phyloP scores from a whole-genome alignment of 2,113 vertebrate genomes.

The Rhagologus leucostigma region DNA sequence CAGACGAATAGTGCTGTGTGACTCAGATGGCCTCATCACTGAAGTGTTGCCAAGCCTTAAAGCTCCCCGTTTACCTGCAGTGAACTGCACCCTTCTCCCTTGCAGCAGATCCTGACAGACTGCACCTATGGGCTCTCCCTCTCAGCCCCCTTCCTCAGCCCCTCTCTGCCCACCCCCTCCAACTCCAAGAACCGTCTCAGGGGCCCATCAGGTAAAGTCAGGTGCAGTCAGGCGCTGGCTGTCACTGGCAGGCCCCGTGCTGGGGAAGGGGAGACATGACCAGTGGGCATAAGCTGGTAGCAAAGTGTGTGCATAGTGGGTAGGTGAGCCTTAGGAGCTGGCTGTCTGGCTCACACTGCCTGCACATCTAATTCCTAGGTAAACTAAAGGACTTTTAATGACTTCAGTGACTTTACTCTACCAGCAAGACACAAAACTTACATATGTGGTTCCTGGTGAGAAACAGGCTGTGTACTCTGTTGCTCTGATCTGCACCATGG shows the following conservation, averaged over 20 bases:
- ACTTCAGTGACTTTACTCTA: not conserved
- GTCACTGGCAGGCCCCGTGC: accelerated
- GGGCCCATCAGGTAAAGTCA: not conserved
- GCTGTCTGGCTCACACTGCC: not conserved
- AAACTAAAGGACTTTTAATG: not conserved
- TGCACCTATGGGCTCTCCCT: not conserved
- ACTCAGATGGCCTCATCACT: not conserved
- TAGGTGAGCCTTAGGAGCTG: not conserved
- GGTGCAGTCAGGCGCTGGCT: not conserved
- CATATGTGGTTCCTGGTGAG: not conserved
- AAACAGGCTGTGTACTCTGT: not conserved
- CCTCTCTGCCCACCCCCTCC: not conserved
- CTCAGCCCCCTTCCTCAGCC: not conserved
- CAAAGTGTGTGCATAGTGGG: accelerated
- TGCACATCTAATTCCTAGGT: not conserved
- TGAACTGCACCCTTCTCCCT: not conserved
- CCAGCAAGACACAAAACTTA: not conserved
- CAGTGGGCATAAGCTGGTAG: not conserved
- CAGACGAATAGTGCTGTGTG: not conserved
- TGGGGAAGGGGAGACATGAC: not conserved
- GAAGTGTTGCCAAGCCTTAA: not conserved
- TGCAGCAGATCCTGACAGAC: not conserved
- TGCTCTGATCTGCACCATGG: not conserved
- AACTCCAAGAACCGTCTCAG: accelerated
- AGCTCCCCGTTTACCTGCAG: not conserved